Evolutionary conservation across 2,797 vertebrate genomes (phyloP), one percentile per base, ranked within the genome.

Genomic region (Jordanella pulchra): DNA sequence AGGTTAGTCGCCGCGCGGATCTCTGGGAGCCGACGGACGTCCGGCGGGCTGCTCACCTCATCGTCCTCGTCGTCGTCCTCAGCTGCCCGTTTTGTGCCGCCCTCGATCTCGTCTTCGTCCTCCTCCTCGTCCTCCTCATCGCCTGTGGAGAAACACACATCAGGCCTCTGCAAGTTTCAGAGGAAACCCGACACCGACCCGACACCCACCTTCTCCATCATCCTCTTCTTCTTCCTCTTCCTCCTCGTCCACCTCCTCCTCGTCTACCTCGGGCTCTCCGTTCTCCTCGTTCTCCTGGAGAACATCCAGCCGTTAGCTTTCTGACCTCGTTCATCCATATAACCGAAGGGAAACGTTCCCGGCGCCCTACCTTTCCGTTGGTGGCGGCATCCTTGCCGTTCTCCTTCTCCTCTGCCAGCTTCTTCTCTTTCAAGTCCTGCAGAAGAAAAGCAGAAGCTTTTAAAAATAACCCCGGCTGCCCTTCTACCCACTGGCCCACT

Each of bases 221-320:
- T 98, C 97, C 65, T 96, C 97, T 90, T 97, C 97, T 2, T 98
- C 97, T 69, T 98, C 97, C 44, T 97, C 97, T 18, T 97, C 97
- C 0, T 96, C 97, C 85, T 97, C 97, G 69, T 98, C 97, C 0
- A 97, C 97, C 6, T 98, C 97, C 0, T 95, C 96, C n/a, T 97
- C 96, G 27, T 97, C 97, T 0, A 97, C 95, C 70, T 97, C 97
- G 6, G 97, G 96, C 73, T 98, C 97, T 0, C 97, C 97, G 0
- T 99, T 99, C 91, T 98, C 97, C 86, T 98, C 97, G 1, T 97
- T 98, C 92, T 97, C 95, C 97, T 96, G 77, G 7, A 67, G n/a
- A 0, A 51, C 11, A 42, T 17, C 35, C 30, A 0, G 18, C 13
- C 11, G 51, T 65, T n/a, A 72, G 48, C 14, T 55, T 47, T 60